Percentiles rank a stretch among this genome's conserved stretches.
phyloP scores from a whole-genome alignment of 1,140 invertebrate genomes.

The Metopolophium dirhodum region DNA sequence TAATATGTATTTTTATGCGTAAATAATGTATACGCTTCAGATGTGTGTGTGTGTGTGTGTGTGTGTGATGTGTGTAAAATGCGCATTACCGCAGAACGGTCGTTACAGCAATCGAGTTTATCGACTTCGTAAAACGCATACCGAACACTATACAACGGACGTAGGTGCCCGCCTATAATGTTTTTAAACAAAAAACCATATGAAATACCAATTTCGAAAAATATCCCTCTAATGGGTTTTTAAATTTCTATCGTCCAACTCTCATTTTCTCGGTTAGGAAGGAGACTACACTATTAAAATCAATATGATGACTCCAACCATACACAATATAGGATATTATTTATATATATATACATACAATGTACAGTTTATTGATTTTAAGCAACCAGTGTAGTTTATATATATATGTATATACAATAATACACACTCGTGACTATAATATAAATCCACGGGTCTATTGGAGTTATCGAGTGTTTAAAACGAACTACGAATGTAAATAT shows the following conservation, averaged over 20 bases:
- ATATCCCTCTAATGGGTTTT: neutral
- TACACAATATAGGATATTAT: neutral
- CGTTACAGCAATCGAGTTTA: neutral
- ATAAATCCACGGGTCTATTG: neutral
- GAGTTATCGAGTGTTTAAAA: slow-evolving; percentile 10
- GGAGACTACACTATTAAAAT: neutral
- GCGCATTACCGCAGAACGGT: neutral
- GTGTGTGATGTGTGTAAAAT: neutral
- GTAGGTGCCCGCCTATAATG: too few species aligned
- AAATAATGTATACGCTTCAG: neutral
- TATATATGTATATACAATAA: neutral
- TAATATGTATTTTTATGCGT: neutral
- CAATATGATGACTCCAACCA: neutral
- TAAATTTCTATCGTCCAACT: neutral
- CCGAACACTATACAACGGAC: too few species aligned
- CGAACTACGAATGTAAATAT: neutral
- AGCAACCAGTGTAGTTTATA: neutral
- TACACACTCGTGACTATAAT: neutral
- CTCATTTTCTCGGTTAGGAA: neutral
- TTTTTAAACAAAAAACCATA: neutral
- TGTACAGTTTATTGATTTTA: neutral
- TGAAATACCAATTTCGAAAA: neutral
- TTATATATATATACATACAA: neutral
- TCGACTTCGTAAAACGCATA: neutral
- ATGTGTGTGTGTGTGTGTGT: neutral